Evolutionary conservation across 2,888 invertebrate genomes (phyloP).

Genomic region (Chouioia cunea): DNA sequence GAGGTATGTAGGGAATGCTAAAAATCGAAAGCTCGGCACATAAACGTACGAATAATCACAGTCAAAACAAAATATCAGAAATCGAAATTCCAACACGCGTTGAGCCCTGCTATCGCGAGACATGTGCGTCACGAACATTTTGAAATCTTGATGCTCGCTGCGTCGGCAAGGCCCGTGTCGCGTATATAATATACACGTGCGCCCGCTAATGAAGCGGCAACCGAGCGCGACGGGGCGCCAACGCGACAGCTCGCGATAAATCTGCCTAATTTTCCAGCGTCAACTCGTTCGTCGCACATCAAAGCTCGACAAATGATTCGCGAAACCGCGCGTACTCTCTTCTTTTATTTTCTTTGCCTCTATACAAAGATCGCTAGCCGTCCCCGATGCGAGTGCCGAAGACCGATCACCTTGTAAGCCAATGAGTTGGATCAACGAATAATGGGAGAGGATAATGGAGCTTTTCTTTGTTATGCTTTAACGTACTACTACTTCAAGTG

Average conservation of each 20-base stretch:
- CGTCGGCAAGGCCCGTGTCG: too few relatives aligned
- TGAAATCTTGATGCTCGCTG: too few relatives aligned
- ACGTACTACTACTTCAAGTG: too few relatives aligned
- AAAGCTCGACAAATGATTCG: slow-evolving; percentile 64
- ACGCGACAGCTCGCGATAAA: slow-evolving; percentile 52
- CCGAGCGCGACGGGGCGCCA: slow-evolving; percentile 30
- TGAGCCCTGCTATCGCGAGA: too few relatives aligned
- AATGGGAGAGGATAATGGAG: too few relatives aligned
- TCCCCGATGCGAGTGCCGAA: slow-evolving; percentile 3
- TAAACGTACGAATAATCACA: too few relatives aligned
- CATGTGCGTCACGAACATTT: too few relatives aligned
- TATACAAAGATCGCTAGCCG: background rate
- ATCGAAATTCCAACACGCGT: too few relatives aligned
- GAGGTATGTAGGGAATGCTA: too few relatives aligned
- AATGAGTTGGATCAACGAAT: slow-evolving; percentile 6
- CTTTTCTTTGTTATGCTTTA: too few relatives aligned
- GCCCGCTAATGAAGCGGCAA: slow-evolving; percentile 38
- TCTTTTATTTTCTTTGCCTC: background rate
- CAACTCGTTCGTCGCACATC: slow-evolving; percentile 55
- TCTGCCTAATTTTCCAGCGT: slow-evolving; percentile 59
- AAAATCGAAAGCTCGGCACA: too few relatives aligned
- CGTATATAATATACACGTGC: background rate
- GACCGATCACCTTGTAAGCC: background rate
- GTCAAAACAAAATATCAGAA: too few relatives aligned
- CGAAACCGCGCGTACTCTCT: slow-evolving; percentile 35